Evolutionary conservation across 2,113 vertebrate genomes (phyloP).

Genomic region (Odobenus rosmarus): DNA sequence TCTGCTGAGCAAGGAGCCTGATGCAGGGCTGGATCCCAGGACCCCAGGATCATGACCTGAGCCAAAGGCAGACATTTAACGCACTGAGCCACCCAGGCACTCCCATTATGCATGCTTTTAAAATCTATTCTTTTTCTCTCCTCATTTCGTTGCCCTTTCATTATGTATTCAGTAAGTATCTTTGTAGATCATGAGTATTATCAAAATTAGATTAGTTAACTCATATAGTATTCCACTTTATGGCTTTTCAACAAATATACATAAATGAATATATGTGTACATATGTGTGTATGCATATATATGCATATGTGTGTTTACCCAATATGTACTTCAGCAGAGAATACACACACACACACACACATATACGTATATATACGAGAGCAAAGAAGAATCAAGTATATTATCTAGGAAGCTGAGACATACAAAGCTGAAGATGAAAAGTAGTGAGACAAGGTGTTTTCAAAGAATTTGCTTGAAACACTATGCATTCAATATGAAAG

Average conservation of each 20-base stretch:
- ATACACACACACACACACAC: background rate
- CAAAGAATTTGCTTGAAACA: slow-evolving; percentile 92
- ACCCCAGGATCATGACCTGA: background rate
- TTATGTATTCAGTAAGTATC: background rate
- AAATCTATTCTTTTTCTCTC: background rate
- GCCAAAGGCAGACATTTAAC: background rate
- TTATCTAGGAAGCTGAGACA: slow-evolving; percentile 93
- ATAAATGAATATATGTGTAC: background rate
- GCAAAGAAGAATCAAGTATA: slow-evolving; percentile 93
- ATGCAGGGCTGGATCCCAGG: background rate
- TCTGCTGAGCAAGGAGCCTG: background rate
- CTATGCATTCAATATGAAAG: slow-evolving; percentile 93
- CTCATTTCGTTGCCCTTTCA: background rate
- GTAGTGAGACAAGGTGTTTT: slow-evolving; percentile 90
- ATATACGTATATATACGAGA: slow-evolving; percentile 48
- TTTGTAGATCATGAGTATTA: background rate
- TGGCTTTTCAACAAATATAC: background rate
- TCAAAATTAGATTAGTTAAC: background rate
- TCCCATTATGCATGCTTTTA: background rate
- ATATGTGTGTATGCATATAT: too few relatives aligned
- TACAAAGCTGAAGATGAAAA: slow-evolving; percentile 93
- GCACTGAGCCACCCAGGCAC: background rate
- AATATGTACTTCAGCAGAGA: background rate
- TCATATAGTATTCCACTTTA: background rate
- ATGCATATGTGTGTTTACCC: background rate